Evolutionary conservation across 2,888 invertebrate species (phyloP), one percentile per base, ranked within the genome.

Genomic region (Tiphia femorata): DNA sequence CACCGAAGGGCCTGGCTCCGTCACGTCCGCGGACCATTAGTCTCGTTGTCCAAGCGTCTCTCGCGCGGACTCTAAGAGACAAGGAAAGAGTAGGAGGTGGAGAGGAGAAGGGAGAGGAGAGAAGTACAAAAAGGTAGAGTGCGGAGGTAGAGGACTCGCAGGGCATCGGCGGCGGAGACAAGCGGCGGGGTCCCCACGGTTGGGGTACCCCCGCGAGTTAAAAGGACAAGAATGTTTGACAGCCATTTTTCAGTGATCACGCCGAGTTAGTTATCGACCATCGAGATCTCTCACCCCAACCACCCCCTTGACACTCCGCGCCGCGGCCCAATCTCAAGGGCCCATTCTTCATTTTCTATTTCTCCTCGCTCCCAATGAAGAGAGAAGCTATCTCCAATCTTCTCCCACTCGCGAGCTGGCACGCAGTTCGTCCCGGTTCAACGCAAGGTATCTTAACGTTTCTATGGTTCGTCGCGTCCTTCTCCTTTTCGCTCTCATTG

Each of bases 181-280:
- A 43, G 42, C 33, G n/a, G n/a, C n/a, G 67, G 58, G 72, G 72
- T 67, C 65, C 63, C 56, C 59, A 64, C 76, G 75, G 76, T 73
- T 73, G 73, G 76, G 77, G 75, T 73, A 68, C 69, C 64, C 67
- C 73, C 69, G 64, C 73, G 73, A 79, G 75, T 79, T 76, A 79
- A 80, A 77, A 79, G 77, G 78, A 77, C 77, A 78, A 76, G 78
- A 78, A 79, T 80, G 76, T 81, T 81, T 81, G 81, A 81, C 81
- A 81, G 80, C 79, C 78, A 81, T 81, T 81, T 81, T 81, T 80
- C 81, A 80, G 77, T 80, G 79, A 81, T 80, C 80, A 78, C 77
- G 72, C 75, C 72, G 74, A 73, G 78, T 77, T 79, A 73, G 76
- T 80, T 80, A 81, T 81, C 80, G 76, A 78, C 72, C 65, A 71